Conservation (phyloP, 2,888 invertebrate species). For the Dasypogon diadema region DNA sequence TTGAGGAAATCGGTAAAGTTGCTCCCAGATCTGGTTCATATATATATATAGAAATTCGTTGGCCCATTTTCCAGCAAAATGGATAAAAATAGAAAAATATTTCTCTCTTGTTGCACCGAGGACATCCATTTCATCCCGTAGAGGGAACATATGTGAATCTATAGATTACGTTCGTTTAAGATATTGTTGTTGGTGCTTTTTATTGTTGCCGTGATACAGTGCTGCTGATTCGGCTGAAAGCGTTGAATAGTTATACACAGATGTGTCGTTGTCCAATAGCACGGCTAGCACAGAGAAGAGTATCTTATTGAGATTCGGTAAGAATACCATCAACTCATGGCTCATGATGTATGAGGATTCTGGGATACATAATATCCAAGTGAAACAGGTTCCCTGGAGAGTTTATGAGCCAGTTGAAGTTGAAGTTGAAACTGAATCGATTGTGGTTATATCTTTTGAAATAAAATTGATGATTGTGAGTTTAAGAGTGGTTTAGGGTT, state of each 20-base stretch:
- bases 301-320: slow-evolving; percentile 18
- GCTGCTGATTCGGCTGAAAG: background rate
- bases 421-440: background rate
- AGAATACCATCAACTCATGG: slow-evolving; percentile 16
- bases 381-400: slow-evolving; percentile 13
- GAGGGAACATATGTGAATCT: background rate
- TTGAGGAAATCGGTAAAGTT: no score
- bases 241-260: slow-evolving; percentile 17
- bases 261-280: slow-evolving; percentile 21
- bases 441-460: background rate
- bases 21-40: no score
- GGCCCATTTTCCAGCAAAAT: background rate
- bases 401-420: background rate
- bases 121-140: background rate
- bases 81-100: background rate
- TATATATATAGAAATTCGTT: no score
- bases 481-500: no score
- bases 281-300: background rate
- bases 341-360: slow-evolving; percentile 23
- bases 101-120: background rate
- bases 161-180: background rate
- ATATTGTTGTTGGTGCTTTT: background rate
- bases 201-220: background rate
- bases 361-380: slow-evolving; percentile 25
- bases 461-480: no score